Evolutionary conservation across 2,113 vertebrate species (phyloP).

Genomic region (Zingel zingel): DNA sequence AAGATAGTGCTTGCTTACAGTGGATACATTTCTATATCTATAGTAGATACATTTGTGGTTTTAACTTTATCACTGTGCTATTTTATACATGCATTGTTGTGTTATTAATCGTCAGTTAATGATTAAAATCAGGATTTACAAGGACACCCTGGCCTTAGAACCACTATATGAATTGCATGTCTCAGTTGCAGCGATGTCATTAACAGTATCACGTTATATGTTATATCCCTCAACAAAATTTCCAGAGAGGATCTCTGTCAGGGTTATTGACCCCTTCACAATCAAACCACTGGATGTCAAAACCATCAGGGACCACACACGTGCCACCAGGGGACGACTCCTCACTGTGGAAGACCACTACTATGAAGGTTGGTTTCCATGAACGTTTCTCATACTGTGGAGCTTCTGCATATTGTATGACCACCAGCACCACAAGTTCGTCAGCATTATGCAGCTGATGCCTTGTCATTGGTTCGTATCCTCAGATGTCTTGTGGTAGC

Average conservation of each 20-base stretch:
- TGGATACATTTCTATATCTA: neutral
- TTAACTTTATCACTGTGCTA: neutral
- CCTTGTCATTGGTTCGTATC: conserved; percentile 53
- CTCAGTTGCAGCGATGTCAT: neutral
- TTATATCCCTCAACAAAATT: neutral
- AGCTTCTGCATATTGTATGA: conserved; percentile 57
- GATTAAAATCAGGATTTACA: neutral
- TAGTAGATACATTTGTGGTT: neutral
- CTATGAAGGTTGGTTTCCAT: conserved; percentile 87
- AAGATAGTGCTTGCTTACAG: neutral
- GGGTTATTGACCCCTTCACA: conserved; percentile 94
- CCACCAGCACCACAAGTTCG: conserved; percentile 16
- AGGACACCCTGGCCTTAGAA: neutral
- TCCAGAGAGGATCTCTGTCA: conserved; percentile 89
- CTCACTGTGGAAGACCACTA: conserved; percentile 97
- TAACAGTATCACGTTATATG: neutral
- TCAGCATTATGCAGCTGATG: conserved; percentile 12
- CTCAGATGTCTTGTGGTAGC: conserved; percentile 56
- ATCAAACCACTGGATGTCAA: conserved; percentile 95
- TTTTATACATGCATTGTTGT: neutral
- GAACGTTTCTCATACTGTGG: neutral
- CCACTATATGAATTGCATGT: neutral
- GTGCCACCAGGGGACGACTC: conserved; percentile 91
- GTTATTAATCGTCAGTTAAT: neutral
- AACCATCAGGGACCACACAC: conserved; percentile 90